These are phyloP conservation scores for Catalaphyllia jardinei DNA, from an alignment of 64 coral and sea anemone genomes.

Conservation along the genomic window DNA sequence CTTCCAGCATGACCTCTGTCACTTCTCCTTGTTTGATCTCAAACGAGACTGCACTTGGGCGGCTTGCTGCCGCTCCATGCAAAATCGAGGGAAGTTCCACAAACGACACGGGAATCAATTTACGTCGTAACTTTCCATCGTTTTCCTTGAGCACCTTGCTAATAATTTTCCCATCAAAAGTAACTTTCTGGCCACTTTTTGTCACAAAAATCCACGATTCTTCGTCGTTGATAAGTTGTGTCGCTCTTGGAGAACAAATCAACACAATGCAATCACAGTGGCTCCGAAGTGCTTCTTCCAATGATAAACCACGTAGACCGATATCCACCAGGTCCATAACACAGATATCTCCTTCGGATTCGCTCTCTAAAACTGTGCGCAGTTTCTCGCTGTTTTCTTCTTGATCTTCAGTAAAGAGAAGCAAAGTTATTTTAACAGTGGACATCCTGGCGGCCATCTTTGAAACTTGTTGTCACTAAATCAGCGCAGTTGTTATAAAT, in stretches of 20 bases:
- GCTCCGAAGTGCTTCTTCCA: conserved; percentile 44
- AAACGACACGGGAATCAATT: conserved; percentile 73
- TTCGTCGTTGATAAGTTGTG: conserved; percentile 70
- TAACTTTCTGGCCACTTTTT: conserved; percentile 46
- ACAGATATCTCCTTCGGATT: conserved; percentile 47
- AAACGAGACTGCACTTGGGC: conserved; percentile 64
- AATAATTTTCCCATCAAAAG: conserved; percentile 76
- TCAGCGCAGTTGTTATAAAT: conserved; percentile 18
- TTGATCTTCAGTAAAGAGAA: conserved; percentile 74
- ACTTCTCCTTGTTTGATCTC: conserved; percentile 56
- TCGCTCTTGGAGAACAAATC: conserved; percentile 60
- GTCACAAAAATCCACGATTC: conserved; percentile 47
- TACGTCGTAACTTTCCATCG: conserved; percentile 59
- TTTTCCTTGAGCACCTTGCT: conserved; percentile 38
- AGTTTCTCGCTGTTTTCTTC: conserved; percentile 59
- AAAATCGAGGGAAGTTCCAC: conserved; percentile 64
- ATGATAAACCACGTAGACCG: conserved; percentile 9
- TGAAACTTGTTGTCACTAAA: not conserved
- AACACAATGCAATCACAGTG: conserved; percentile 58
- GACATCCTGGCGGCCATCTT: conserved; percentile 58
- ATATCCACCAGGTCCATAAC: conserved; percentile 71
- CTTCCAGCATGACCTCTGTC: conserved; percentile 79
- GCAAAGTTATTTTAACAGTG: conserved; percentile 53
- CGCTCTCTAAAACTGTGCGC: conserved; percentile 70
- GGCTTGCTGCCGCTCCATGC: not conserved